Base-by-base conservation (phyloP, 2,888 invertebrate species). In the Drosophila cognata region DNA sequence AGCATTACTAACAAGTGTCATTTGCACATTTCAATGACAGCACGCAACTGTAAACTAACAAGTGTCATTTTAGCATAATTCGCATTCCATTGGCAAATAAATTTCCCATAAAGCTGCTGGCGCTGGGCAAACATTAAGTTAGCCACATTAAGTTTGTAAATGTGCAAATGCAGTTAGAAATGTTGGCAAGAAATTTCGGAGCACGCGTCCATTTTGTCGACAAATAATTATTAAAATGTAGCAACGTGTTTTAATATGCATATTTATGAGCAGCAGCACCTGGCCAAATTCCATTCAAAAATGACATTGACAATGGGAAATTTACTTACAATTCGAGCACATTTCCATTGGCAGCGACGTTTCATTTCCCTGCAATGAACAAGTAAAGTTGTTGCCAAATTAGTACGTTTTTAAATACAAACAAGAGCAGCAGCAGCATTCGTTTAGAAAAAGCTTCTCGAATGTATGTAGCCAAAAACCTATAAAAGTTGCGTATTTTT, bases 341-440 rank as follows among this genome's bases (percentile, higher is more conserved):
- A 85, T 85, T 80, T 85, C 85, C 85, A 85, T 85, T 21, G 85
- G 85, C 58, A 85, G 76, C 64, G 85, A 85, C 51, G 85, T 67
- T 63, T 85, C 85, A 78, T 85, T 85, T 82, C 85, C 85, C 85
- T 78, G 77, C 51, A 76, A 80, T 21, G 28, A 33, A 41, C 4
- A 56, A 41, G 41, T 41, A 57, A 41, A 38, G 25, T 56, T 43
- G 28, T 36, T 33, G 25, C 57, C 57, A 57, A 57, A 57, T 57
- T 21, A 57, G 57, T 43, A 43, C 16, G 31, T 43, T 57, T 43
- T 57, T 10, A 43, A 43, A 6, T 57, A 25, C 36, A 57, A 57
- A 21, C 31, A 57, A 41, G 29, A 13, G 41, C 29, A 57, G 57
- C 38, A 57, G 41, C 29, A 57, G 25, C 16, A 46, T 38, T 41